Evolutionary conservation across 1,140 invertebrate genomes (phyloP).

Genomic region (Heliothis subflexa): DNA sequence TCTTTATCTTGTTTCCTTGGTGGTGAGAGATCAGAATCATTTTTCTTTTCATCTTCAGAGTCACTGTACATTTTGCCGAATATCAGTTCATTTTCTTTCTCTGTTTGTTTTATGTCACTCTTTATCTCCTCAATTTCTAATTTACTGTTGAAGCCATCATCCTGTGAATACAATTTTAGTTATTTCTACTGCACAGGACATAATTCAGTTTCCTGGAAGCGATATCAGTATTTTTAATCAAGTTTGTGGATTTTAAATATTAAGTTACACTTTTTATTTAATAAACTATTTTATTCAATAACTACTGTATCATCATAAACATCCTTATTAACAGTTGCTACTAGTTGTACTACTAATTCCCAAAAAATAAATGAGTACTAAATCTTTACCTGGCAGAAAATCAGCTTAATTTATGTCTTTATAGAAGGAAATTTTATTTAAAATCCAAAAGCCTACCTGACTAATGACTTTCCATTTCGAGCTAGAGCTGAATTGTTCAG

Average conservation of each 20-base stretch:
- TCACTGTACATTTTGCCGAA: slow-evolving; percentile 85
- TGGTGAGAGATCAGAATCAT: slow-evolving; percentile 72
- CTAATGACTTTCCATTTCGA: slow-evolving; percentile 91
- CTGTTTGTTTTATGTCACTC: slow-evolving; percentile 68
- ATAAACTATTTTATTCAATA: too few relatives aligned
- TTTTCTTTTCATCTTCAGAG: slow-evolving; percentile 78
- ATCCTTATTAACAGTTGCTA: too few relatives aligned
- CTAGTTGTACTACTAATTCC: too few relatives aligned
- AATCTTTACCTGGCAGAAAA: too few relatives aligned
- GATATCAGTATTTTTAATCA: background rate
- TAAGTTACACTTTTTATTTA: too few relatives aligned
- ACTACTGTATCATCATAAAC: too few relatives aligned
- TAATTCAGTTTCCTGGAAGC: slow-evolving; percentile 20
- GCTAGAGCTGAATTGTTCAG: slow-evolving; percentile 88
- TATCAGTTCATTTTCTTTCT: slow-evolving; percentile 79
- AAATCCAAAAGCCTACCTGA: slow-evolving; percentile 63
- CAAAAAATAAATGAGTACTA: too few relatives aligned
- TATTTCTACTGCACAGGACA: background rate
- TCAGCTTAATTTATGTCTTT: too few relatives aligned
- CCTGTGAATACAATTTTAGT: slow-evolving; percentile 64
- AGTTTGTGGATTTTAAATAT: too few relatives aligned
- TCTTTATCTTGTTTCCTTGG: slow-evolving; percentile 55
- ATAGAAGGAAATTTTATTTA: too few relatives aligned
- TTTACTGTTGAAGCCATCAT: slow-evolving; percentile 84
- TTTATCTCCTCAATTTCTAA: slow-evolving; percentile 78